These are phyloP conservation scores for Mus caroli DNA, from an alignment of 2,797 vertebrate species.

Conservation along the genomic window DNA sequence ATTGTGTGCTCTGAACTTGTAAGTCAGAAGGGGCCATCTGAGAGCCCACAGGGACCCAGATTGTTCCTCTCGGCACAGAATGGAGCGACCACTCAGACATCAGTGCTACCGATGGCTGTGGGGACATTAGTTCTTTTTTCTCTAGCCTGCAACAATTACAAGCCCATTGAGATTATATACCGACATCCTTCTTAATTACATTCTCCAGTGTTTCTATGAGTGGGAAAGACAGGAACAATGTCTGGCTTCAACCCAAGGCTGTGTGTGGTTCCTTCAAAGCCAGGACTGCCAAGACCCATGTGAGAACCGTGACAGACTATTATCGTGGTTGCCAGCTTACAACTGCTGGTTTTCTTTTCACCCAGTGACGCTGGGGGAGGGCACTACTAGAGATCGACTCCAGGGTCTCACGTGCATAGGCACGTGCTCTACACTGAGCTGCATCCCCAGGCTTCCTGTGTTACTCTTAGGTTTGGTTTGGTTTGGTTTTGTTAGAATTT, in stretches of 20 bases:
- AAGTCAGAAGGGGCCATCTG: neutral
- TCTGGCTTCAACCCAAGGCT: neutral
- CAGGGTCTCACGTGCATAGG: neutral
- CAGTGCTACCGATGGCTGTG: neutral
- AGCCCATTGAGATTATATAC: neutral
- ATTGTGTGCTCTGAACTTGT: neutral
- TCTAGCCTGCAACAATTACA: neutral
- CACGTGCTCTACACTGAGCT: neutral
- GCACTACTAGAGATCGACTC: neutral
- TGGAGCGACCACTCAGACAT: neutral
- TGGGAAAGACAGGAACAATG: neutral
- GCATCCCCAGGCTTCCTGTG: neutral
- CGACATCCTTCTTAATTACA: neutral
- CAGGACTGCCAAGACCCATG: neutral
- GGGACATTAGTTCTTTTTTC: neutral
- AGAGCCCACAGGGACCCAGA: neutral
- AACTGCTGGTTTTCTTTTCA: constrained; percentile 18
- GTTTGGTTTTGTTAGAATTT: neutral
- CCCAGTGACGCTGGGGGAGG: neutral
- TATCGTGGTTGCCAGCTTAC: neutral
- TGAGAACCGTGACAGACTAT: neutral
- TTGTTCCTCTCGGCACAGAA: neutral
- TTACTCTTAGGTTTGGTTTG: neutral
- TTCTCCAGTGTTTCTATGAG: neutral
- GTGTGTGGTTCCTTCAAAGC: neutral